Evolutionary conservation across 1,140 invertebrate genomes (phyloP).

Genomic region (Euura lappo): DNA sequence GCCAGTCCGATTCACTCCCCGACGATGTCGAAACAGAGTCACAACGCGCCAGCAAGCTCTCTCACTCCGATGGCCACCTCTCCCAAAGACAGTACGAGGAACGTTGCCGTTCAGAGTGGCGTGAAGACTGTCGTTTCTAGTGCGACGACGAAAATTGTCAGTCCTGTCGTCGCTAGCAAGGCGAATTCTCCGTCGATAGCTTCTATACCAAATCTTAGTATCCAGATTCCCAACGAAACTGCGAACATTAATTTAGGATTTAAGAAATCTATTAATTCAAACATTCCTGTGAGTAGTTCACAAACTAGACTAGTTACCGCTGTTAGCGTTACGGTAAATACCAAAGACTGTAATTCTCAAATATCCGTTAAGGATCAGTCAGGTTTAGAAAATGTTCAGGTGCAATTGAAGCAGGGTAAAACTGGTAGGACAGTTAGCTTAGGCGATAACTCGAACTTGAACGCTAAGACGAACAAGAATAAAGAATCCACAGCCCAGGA

Average conservation of each 20-base stretch:
- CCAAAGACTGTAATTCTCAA: not conserved
- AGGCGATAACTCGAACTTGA: not conserved
- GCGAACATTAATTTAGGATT: conserved; percentile 13
- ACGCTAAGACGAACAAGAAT: not conserved
- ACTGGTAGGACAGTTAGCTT: conserved; percentile 8
- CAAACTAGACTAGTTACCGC: not conserved
- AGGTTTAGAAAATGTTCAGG: not conserved
- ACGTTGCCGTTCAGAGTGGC: not conserved
- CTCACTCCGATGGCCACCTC: not conserved
- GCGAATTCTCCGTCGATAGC: not conserved
- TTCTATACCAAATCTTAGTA: conserved; percentile 16
- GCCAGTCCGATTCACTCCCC: conserved; percentile 17
- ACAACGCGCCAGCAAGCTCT: not conserved
- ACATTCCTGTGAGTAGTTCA: conserved; percentile 6
- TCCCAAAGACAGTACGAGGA: not conserved
- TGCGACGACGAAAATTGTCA: not conserved
- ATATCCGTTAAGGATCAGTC: not conserved
- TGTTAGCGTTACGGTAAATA: not conserved
- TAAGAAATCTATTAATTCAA: conserved; percentile 2
- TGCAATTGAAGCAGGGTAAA: conserved; percentile 1
- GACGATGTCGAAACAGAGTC: conserved; percentile 5
- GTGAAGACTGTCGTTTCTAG: not conserved
- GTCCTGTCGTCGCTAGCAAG: not conserved
- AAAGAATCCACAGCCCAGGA: not conserved
- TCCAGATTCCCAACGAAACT: conserved; percentile 22